Conservation (phyloP, 2,113 vertebrate genomes). For the Erinaceus europaeus region DNA sequence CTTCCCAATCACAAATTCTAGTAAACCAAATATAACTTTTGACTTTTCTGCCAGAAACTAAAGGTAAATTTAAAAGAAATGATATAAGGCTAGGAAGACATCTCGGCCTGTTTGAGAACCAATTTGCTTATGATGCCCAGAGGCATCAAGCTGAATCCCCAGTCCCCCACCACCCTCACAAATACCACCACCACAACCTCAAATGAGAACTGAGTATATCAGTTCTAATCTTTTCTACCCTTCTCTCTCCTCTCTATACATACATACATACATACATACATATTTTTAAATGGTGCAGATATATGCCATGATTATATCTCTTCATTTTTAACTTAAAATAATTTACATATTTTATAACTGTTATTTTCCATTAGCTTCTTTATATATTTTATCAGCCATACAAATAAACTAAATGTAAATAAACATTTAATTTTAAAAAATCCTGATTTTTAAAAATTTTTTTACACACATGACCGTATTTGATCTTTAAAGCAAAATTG, state of each 20-base stretch:
- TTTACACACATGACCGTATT: background rate
- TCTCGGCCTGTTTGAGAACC: too few species aligned
- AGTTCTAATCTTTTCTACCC: too few species aligned
- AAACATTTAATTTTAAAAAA: background rate
- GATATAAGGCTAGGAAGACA: too few species aligned
- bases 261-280: too few species aligned
- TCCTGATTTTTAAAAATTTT: background rate
- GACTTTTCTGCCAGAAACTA: background rate
- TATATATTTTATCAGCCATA: background rate
- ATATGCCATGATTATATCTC: background rate
- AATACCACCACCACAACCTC: too few species aligned
- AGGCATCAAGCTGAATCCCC: too few species aligned
- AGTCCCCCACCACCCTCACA: too few species aligned
- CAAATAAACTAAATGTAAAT: background rate
- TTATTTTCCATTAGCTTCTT: background rate
- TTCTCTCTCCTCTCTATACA: too few species aligned
- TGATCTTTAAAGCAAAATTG: background rate
- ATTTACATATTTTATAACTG: background rate
- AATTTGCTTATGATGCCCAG: too few species aligned
- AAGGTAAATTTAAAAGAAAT: background rate
- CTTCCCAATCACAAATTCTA: background rate
- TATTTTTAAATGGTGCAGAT: background rate
- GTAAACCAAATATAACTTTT: constrained; percentile 6
- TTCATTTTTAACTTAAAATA: background rate
- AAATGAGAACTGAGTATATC: too few species aligned